Base-by-base conservation (phyloP, 2,888 invertebrate species). In the Odontothrips loti region DNA sequence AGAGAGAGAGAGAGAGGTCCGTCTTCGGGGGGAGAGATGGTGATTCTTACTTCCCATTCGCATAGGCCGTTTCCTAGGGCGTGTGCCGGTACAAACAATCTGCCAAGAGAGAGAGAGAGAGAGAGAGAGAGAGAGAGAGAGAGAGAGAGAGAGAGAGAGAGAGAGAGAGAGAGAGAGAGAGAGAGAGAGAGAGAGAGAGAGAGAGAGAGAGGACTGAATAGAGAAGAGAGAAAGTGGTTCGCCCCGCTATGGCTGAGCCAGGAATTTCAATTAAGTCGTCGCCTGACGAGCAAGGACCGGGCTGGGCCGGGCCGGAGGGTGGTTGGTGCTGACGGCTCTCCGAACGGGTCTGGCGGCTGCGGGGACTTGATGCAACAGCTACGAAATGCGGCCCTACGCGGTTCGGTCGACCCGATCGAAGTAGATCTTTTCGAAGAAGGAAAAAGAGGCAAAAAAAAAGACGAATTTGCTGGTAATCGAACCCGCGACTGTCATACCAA, bases 241-340 rank as follows among this genome's bases (percentile, higher is more conserved):
- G 51, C 51, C 68, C 6, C 23, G 0, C 58, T 15, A 58, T 43
- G 34, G 34, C 34, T 2, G 34, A 43, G 51, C 3, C 68, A 68
- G 68, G 68, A 68, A 68, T 68, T 68, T 68, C 68, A 68, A 68
- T 68, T 68, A 68, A 68, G 68, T 23, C 68, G 23, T 23, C 23
- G 23, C 23, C 68, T 23, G 10, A 68, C 11, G 23, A 23, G 23
- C 27, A 23, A 51, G 27, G 68, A 23, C 68, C 4, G 23, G 63
- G 63, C 68, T 3, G 63, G 4, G 51, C 51, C 51, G 20, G 48
- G 48, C 48, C 9, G 48, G 48, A 9, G 48, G 48, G 10, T 12
- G 12, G 48, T 12, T 11, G 48, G 51, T 17, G 51, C 51, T 8
- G 4, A 1, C 51, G 2, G 15, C 51, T 8, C 51, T 51, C 51